Evolutionary conservation across 1,140 invertebrate species (phyloP).

Genomic region (Nasonia giraulti): DNA sequence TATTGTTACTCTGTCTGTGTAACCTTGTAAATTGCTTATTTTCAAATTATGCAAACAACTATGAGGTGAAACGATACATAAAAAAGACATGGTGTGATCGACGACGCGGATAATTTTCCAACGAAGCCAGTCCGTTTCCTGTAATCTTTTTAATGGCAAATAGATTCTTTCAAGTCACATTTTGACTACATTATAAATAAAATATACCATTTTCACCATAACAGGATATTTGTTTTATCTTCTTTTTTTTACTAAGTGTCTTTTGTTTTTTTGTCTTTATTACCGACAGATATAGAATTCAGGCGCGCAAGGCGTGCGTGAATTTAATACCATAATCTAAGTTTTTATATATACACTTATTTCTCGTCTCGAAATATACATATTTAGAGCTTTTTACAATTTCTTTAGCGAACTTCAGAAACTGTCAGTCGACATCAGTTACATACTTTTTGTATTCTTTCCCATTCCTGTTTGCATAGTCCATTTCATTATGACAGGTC

Average conservation of each 20-base stretch:
- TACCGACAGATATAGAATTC: slow-evolving; percentile 50
- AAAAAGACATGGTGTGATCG: slow-evolving; percentile 39
- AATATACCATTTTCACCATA: slow-evolving; percentile 61
- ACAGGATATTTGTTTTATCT: slow-evolving; percentile 57
- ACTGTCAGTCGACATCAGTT: slow-evolving; percentile 57
- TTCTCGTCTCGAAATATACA: slow-evolving; percentile 57
- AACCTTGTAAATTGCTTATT: neutral
- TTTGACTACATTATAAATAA: slow-evolving; percentile 62
- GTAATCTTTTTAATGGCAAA: slow-evolving; percentile 60
- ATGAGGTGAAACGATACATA: slow-evolving; percentile 9
- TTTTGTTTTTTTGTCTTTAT: slow-evolving; percentile 49
- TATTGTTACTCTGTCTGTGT: slow-evolving; percentile 38
- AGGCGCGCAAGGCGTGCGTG: slow-evolving; percentile 9
- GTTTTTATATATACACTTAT: slow-evolving; percentile 59
- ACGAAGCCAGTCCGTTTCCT: slow-evolving; percentile 57
- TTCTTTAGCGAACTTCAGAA: slow-evolving; percentile 59
- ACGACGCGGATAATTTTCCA: slow-evolving; percentile 39
- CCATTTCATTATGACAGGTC: slow-evolving; percentile 35
- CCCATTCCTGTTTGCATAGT: slow-evolving; percentile 25
- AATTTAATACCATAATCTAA: slow-evolving; percentile 51
- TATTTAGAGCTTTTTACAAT: slow-evolving; percentile 59
- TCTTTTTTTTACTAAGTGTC: slow-evolving; percentile 41
- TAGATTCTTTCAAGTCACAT: slow-evolving; percentile 58
- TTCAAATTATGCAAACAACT: slow-evolving; percentile 17
- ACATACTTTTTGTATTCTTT: slow-evolving; percentile 5